A percentile compares a stretch with the other conserved stretches of the same genome.
These are phyloP conservation scores for Liparis tanakae DNA, from an alignment of 2,797 vertebrate species.

Conservation along the genomic window DNA sequence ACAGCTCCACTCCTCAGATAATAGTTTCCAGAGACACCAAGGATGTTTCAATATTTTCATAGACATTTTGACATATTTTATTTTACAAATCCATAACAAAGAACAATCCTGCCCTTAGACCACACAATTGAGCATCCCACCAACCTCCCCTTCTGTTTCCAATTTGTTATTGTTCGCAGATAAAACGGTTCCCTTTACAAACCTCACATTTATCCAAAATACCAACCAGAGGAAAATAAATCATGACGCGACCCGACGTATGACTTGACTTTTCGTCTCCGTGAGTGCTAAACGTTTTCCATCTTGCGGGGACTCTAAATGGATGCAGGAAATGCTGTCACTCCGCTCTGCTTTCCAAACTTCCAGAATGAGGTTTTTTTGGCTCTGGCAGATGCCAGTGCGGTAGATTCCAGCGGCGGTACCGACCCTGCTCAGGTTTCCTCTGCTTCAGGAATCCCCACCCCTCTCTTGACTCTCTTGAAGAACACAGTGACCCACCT, in stretches of 20 bases:
- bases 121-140: slow-evolving; percentile 64
- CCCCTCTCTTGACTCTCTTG: slow-evolving; percentile 42
- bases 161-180: slow-evolving; percentile 71
- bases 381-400: slow-evolving; percentile 70
- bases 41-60: slow-evolving; percentile 54
- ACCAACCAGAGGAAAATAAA: slow-evolving; percentile 43
- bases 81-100: slow-evolving; percentile 56
- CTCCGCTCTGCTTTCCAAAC: slow-evolving; percentile 75
- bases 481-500: slow-evolving; percentile 29
- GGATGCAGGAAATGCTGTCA: slow-evolving; percentile 82
- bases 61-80: slow-evolving; percentile 38
- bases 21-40: slow-evolving; percentile 55
- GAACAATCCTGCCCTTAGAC: slow-evolving; percentile 46
- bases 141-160: slow-evolving; percentile 53
- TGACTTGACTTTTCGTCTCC: slow-evolving; percentile 62
- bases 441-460: slow-evolving; percentile 55
- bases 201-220: slow-evolving; percentile 61
- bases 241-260: slow-evolving; percentile 36
- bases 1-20: slow-evolving; percentile 48
- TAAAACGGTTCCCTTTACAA: slow-evolving; percentile 67
- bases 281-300: slow-evolving; percentile 72
- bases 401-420: slow-evolving; percentile 66
- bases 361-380: slow-evolving; percentile 75
- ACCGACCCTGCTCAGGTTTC: slow-evolving; percentile 75
- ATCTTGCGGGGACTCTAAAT: slow-evolving; percentile 75